Percentiles rank a stretch among this genome's conserved stretches.
phyloP scores from a whole-genome alignment of 2,888 invertebrate species.

The Parapristionchus giblindavisi region DNA sequence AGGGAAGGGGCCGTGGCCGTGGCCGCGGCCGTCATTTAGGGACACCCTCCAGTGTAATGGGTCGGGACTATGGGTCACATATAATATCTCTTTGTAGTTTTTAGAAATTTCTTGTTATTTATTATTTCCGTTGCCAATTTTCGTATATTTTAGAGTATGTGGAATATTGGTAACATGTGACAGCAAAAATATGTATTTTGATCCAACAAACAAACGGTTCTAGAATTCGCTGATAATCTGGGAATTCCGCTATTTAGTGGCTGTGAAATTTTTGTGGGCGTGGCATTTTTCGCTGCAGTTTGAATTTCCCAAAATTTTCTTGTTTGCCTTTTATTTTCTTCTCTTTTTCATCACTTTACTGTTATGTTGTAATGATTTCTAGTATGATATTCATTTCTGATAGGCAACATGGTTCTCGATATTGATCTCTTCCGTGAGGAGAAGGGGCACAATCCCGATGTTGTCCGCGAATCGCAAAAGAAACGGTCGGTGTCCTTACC shows the following conservation, averaged over 20 bases:
- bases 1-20: too few species aligned
- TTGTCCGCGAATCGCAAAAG: slow-evolving; percentile 88
- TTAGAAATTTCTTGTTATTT: too few species aligned
- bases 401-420: slow-evolving; percentile 86
- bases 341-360: background rate
- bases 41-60: too few species aligned
- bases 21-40: too few species aligned
- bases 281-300: slow-evolving; percentile 9
- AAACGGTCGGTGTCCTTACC: slow-evolving; percentile 78
- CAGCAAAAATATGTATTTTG: too few species aligned
- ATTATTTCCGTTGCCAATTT: too few species aligned
- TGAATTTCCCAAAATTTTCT: background rate
- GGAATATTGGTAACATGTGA: too few species aligned
- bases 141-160: too few species aligned
- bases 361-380: background rate
- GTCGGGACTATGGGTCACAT: too few species aligned
- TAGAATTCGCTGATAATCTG: too few species aligned
- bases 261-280: slow-evolving; percentile 25
- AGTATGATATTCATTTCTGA: background rate
- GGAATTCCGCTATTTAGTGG: background rate
- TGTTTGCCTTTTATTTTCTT: background rate
- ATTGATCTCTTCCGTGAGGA: slow-evolving; percentile 93
- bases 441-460: slow-evolving; percentile 87
- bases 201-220: too few species aligned
- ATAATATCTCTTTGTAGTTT: too few species aligned